Evolutionary conservation across 2,113 vertebrate genomes (phyloP).

Genomic region (Gavialis gangeticus): DNA sequence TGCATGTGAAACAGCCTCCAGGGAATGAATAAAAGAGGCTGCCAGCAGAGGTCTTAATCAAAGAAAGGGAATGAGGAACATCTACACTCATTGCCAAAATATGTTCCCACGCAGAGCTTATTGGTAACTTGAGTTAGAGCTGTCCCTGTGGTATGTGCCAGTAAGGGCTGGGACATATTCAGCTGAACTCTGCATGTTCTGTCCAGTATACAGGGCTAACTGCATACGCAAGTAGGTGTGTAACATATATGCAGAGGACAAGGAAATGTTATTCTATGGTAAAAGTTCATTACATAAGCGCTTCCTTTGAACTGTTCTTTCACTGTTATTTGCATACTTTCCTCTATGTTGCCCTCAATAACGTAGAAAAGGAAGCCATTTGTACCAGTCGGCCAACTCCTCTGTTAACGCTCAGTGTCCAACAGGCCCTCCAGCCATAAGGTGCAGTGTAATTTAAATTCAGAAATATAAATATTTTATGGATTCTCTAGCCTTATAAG

Average conservation of each 20-base stretch:
- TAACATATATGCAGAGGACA: not conserved
- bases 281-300: not conserved
- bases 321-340: not conserved
- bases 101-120: fast-evolving
- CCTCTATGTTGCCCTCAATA: not conserved
- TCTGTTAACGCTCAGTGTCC: not conserved
- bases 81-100: not conserved
- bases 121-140: not conserved
- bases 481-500: not conserved
- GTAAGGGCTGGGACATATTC: not conserved
- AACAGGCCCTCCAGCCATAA: not conserved
- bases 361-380: not conserved
- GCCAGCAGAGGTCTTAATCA: not conserved
- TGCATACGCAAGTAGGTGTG: not conserved
- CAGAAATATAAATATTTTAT: not conserved
- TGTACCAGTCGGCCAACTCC: not conserved
- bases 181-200: not conserved
- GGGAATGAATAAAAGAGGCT: not conserved
- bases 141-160: fast-evolving
- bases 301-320: not conserved
- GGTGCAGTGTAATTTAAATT: not conserved
- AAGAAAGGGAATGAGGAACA: not conserved
- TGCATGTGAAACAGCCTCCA: not conserved
- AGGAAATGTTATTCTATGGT: conserved; percentile 9
- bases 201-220: not conserved